phyloP scores from a whole-genome alignment of 1,140 invertebrate genomes.

The Drosophila mauritiana region DNA sequence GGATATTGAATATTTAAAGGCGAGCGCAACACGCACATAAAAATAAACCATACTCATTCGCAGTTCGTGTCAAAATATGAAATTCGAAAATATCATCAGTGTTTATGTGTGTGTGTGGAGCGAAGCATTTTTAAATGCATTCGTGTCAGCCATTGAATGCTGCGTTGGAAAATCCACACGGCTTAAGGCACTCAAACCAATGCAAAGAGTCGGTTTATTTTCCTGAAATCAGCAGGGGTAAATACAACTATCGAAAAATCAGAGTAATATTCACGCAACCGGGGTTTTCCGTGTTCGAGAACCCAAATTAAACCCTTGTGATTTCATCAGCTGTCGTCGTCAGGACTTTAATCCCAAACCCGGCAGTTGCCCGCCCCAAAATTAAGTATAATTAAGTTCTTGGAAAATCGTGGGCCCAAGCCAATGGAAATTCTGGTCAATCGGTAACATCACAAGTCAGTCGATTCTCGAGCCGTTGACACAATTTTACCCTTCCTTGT shows the following conservation, averaged over 20 bases:
- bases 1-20: slow-evolving; percentile 39
- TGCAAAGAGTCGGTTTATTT: not conserved
- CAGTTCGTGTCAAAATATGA: slow-evolving; percentile 76
- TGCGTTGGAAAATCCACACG: slow-evolving; percentile 27
- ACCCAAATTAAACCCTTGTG: not conserved
- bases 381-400: slow-evolving; percentile 64
- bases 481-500: slow-evolving; percentile 29
- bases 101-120: slow-evolving; percentile 23
- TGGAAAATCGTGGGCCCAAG: slow-evolving; percentile 29
- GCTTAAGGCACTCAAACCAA: slow-evolving; percentile 44
- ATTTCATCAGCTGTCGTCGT: slow-evolving; percentile 1
- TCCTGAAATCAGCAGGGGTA: not conserved
- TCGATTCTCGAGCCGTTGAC: slow-evolving; percentile 27
- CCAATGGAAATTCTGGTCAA: slow-evolving; percentile 34
- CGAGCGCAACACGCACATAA: slow-evolving; percentile 12
- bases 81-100: slow-evolving; percentile 64
- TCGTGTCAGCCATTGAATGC: slow-evolving; percentile 44
- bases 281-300: not conserved
- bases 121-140: slow-evolving; percentile 51
- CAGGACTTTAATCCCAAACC: slow-evolving; percentile 8
- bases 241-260: slow-evolving; percentile 15
- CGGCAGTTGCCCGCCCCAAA: slow-evolving; percentile 17
- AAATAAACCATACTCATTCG: slow-evolving; percentile 40
- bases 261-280: not conserved
- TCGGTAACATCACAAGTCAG: slow-evolving; percentile 21